Evolutionary conservation across 2,888 invertebrate species (phyloP).

Genomic region (Pimpla rufipes): DNA sequence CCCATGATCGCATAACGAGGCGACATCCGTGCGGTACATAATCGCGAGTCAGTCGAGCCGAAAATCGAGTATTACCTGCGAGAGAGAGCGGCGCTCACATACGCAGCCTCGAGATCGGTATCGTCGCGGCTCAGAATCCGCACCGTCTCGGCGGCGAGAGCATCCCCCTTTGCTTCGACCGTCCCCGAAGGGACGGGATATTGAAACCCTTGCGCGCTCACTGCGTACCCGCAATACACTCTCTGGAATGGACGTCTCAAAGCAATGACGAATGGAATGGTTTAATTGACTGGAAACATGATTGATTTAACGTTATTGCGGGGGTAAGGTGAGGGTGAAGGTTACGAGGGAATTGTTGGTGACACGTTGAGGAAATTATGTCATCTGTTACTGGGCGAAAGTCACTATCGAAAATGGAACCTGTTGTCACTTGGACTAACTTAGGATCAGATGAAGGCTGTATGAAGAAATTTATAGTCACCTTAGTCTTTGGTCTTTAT

Average conservation of each 20-base stretch:
- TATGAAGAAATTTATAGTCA: too few relatives aligned
- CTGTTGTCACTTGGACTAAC: too few relatives aligned
- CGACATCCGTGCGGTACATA: conserved; percentile 60
- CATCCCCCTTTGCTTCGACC: conserved; percentile 27
- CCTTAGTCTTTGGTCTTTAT: not conserved
- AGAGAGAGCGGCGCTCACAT: conserved; percentile 27
- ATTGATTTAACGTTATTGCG: not conserved
- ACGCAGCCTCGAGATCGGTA: not conserved
- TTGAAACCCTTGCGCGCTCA: conserved; percentile 53
- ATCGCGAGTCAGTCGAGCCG: conserved; percentile 63
- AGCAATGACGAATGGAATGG: conserved; percentile 4
- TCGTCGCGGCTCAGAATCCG: not conserved
- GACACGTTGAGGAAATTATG: not conserved
- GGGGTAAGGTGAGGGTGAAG: too few relatives aligned
- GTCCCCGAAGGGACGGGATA: conserved; percentile 51
- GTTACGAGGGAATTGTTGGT: not conserved
- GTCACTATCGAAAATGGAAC: too few relatives aligned
- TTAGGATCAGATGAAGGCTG: too few relatives aligned
- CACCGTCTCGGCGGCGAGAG: conserved; percentile 32
- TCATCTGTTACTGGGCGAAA: too few relatives aligned
- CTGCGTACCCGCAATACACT: conserved; percentile 29
- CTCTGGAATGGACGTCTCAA: conserved; percentile 8
- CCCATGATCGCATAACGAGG: conserved; percentile 67
- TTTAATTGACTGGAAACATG: conserved; percentile 17
- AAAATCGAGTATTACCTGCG: conserved; percentile 67